These are phyloP conservation scores for Galendromus occidentalis DNA, from an alignment of 1,140 invertebrate species.

Conservation along the genomic window DNA sequence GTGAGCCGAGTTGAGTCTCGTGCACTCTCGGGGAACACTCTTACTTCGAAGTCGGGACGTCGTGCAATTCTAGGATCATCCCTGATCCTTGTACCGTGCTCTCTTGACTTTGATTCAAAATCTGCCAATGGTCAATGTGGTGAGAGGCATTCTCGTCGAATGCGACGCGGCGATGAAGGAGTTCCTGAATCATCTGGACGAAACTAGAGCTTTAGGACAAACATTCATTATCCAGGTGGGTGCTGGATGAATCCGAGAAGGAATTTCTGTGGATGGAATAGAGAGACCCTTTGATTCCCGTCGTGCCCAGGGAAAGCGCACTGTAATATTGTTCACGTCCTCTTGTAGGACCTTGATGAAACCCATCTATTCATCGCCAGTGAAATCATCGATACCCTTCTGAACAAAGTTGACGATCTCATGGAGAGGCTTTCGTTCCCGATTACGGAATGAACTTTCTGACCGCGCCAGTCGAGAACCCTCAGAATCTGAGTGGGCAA, in stretches of 20 bases:
- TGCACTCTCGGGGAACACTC: no score
- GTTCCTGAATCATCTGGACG: constrained; percentile 87
- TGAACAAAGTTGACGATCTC: constrained; percentile 73
- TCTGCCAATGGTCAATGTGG: constrained; percentile 58
- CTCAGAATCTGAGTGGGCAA: no score
- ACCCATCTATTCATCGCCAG: constrained; percentile 80
- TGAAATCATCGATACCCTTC: constrained; percentile 71
- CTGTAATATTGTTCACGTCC: no score
- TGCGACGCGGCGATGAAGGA: constrained; percentile 99
- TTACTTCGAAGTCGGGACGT: no score
- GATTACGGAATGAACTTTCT: constrained; percentile 35
- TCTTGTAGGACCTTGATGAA: constrained; percentile 80
- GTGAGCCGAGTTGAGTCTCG: no score
- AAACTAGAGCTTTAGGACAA: constrained; percentile 67
- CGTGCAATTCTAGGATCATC: no score
- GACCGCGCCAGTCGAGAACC: not conserved
- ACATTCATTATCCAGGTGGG: constrained; percentile 56
- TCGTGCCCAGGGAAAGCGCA: no score
- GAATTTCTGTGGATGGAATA: no score
- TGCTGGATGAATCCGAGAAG: no score
- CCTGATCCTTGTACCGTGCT: no score
- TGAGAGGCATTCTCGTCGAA: constrained; percentile 67
- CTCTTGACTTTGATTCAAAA: no score
- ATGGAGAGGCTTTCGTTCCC: constrained; percentile 88
- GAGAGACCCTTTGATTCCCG: no score